phyloP scores from a whole-genome alignment of 2,113 vertebrate species.

The Lampris incognitus region DNA sequence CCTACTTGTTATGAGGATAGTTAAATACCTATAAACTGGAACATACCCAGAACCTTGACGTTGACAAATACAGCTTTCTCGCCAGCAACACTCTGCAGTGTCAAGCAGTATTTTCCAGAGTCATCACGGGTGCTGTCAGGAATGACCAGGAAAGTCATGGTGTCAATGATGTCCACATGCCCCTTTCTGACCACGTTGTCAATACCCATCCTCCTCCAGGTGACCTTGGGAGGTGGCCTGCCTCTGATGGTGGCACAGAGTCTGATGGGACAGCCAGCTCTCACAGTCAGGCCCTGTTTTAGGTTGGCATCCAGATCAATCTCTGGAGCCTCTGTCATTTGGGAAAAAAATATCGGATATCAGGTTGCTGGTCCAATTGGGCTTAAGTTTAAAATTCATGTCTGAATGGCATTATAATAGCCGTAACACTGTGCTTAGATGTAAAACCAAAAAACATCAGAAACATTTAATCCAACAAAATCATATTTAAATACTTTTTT shows the following conservation, averaged over 20 bases:
- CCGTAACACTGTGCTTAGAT: too few species aligned
- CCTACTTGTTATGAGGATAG: too few species aligned
- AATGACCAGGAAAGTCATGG: slow-evolving; percentile 98
- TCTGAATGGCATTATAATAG: too few species aligned
- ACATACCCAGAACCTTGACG: slow-evolving; percentile 95
- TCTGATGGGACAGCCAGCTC: slow-evolving; percentile 97
- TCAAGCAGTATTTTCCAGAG: slow-evolving; percentile 96
- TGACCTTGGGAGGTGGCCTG: slow-evolving; percentile 91
- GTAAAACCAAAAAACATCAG: too few species aligned
- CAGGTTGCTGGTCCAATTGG: background rate
- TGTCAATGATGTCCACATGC: slow-evolving; percentile 95
- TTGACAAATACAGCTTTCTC: slow-evolving; percentile 97
- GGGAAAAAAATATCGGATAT: slow-evolving; percentile 40
- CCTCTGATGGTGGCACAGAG: slow-evolving; percentile 95
- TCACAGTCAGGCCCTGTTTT: slow-evolving; percentile 91
- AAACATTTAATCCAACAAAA: background rate
- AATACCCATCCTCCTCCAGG: slow-evolving; percentile 94
- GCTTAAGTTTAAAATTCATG: too few species aligned
- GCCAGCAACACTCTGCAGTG: slow-evolving; percentile 89
- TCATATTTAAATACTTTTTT: background rate
- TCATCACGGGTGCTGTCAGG: slow-evolving; percentile 94
- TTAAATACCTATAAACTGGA: background rate
- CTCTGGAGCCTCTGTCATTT: slow-evolving; percentile 90
- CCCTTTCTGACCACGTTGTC: slow-evolving; percentile 97
- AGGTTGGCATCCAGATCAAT: slow-evolving; percentile 93